Evolutionary conservation across 2,888 invertebrate species (phyloP), one percentile per base, ranked within the genome.

Genomic region (Podabrus alpinus): DNA sequence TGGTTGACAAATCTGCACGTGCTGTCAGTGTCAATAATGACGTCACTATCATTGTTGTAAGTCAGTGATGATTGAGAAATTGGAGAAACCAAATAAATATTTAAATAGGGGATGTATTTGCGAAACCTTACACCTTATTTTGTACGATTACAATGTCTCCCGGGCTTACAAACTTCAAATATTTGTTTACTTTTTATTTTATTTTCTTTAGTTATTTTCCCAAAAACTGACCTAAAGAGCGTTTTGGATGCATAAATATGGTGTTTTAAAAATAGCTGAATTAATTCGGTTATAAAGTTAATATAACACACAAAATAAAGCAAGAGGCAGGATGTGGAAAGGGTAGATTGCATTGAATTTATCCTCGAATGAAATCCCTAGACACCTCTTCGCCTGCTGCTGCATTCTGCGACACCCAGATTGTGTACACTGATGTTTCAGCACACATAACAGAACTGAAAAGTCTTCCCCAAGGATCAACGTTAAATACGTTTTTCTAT

Each of bases 401-500:
- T 72, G 72, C 66, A 66, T 71, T 76, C 76, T 74, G 74, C 75
- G 73, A 75, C 75, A 78, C 79, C 77, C 79, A 80, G 80, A 80
- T 80, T 80, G 79, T 79, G 80, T 79, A 79, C 77, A 79, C 74
- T 79, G 80, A 79, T 79, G 80, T 79, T 78, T 79, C 80, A 79
- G 74, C 77, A 76, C 73, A 76, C 75, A 75, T 68, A 73, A 75
- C 73, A 75, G 77, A 68, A 73, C 72, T 72, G 74, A 74, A 71
- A 77, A 77, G 76, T 73, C 71, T 71, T 76, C 76, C 76, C 76
- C n/a, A 73, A 75, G 75, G 74, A 72, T 69, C 74, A 69, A 74
- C 76, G 45, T 75, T 76, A 76, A 78, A 78, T 69, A 76, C 73
- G 76, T 70, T 71, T 72, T 71, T 68, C 68, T 73, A 62, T 70